Base-by-base conservation (phyloP, 2,888 invertebrate genomes). In the Torymus aiolomorphi region DNA sequence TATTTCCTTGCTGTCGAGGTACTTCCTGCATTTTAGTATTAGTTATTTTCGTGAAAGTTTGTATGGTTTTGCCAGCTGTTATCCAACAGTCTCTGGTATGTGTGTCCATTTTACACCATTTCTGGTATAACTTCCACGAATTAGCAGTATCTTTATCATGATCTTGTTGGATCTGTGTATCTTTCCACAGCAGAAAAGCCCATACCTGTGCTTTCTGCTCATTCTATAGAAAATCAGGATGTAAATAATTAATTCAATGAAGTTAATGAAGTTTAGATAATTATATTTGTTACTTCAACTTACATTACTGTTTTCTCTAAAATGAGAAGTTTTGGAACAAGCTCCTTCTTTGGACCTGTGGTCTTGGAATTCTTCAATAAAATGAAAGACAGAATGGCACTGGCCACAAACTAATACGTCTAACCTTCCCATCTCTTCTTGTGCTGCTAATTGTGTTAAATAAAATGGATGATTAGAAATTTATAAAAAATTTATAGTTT, bases 361-460 rank as follows among this genome's bases (percentile, higher is more conserved):
- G 63, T 94, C 93, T 88, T 94, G 93, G 86, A 96, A 96, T 83
- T 95, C 95, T 87, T 96, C 95, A 71, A 96, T 90, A 88, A 95
- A 96, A 88, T 96, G 95, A 88, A 94, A 96, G 71, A 95, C 95
- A 69, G 93, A 92, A 88, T 96, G 95, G 87, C 96, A 96, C 81
- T 94, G 93, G n/a, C 96, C 96, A 91, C 96, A 96, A 0, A 96
- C 95, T 31, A 96, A 90, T 8, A 96, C 94, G 91, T 96, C 96
- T 82, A 95, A 91, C 76, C 93, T 93, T 76, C 94, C 94, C 92
- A 96, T 93, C 87, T 95, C 94, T 84, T 95, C 94, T 92, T 95
- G 94, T 12, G 96, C 95, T 86, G 93, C 96, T 96, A 87, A 83
- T 90, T 89, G 82, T 80, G 63, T 57, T 61, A 74, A 42, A 42